Base-by-base conservation (phyloP, 2,888 invertebrate genomes). In the Lordiphosa fenestrarum region DNA sequence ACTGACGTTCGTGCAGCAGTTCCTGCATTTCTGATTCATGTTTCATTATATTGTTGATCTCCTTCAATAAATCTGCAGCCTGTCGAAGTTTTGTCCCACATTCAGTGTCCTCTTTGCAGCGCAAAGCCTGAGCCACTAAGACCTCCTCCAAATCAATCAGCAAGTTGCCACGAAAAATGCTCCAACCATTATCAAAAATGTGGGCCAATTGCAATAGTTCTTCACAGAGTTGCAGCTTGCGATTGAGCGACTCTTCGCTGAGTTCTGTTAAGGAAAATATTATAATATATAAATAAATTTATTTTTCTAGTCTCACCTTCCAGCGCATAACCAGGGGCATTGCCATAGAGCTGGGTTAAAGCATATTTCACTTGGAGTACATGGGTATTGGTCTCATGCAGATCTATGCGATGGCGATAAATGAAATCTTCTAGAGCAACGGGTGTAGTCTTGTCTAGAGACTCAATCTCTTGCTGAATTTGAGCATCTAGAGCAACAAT, bases 351-450 rank as follows among this genome's bases (percentile, higher is more conserved):
- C 86, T 94, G 94, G 46, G 92, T 90, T 35, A 95, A 88, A 3
- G 93, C 93, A 83, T 94, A 92, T 84, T 94, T 94, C 1, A 93
- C 92, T 84, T 93, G 92, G 13, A 94, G 87, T 0, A 93, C 90
- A 70, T 94, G 92, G 74, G 92, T 93, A 74, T 94, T 94, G 38
- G 90, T 92, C 1, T 92, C 91, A 86, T 94, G 94, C 53, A 95
- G 86, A 5, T 92, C 91, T 53, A 91, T 90, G 50, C 91, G 91
- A 74, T 94, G 92, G 69, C 92, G 93, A 10, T 90, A 88, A 47
- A 94, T 90, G 63, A 94, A 93, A 2, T 92, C 91, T 86, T 94
- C 94, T 48, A 93, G 91, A 1, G 90, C 90, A 35, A 88, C 87
- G 0, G 93, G 92, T 10, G 90, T 89, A 0, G 85, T 89, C 77